phyloP scores from a whole-genome alignment of 2,113 vertebrate genomes.

The Acanthisitta chloris region DNA sequence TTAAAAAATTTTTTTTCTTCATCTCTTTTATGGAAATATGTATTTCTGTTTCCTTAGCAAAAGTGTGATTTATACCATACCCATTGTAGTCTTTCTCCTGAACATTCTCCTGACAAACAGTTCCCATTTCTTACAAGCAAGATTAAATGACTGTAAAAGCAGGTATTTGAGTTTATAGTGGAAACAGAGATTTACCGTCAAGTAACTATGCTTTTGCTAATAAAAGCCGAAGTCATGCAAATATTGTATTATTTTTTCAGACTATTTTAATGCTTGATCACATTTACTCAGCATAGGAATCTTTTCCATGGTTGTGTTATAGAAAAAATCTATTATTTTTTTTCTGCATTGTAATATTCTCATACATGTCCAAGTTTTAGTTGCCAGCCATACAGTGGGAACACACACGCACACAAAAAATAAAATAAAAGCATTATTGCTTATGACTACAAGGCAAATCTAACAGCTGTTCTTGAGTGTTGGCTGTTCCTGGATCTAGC shows the following conservation, averaged over 20 bases:
- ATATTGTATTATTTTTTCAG: not conserved
- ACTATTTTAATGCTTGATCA: not conserved
- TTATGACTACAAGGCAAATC: not conserved
- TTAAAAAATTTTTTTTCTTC: constrained; percentile 28
- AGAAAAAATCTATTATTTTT: not conserved
- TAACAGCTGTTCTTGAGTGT: not conserved
- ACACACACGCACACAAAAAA: too few species aligned
- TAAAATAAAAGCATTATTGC: not conserved
- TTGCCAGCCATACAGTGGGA: not conserved
- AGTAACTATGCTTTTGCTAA: not conserved
- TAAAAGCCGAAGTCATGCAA: not conserved
- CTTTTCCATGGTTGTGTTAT: not conserved
- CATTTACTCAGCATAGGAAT: not conserved
- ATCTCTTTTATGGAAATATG: constrained; percentile 11
- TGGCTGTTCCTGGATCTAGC: not conserved
- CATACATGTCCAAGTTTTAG: not conserved
- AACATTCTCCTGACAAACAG: not conserved
- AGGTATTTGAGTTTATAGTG: not conserved
- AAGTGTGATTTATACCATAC: not conserved
- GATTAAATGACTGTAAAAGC: not conserved
- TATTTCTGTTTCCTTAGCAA: constrained; percentile 31
- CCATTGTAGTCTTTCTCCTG: not conserved
- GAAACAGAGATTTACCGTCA: not conserved
- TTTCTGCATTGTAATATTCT: not conserved
- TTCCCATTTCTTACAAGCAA: not conserved